Conservation (phyloP, 2,888 invertebrate genomes). For the Lithophane leautieri region DNA sequence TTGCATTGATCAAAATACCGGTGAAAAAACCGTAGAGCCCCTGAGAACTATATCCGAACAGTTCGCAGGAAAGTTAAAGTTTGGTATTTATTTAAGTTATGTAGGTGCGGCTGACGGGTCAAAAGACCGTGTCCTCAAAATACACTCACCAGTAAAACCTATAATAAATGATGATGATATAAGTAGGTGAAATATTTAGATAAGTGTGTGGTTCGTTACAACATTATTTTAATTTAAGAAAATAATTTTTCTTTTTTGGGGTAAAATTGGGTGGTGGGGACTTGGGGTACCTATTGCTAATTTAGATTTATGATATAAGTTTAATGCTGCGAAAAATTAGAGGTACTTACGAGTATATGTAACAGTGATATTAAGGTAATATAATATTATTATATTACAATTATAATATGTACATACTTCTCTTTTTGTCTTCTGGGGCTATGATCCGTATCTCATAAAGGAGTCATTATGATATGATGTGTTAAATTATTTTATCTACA, state of each 20-base stretch:
- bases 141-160: conserved; percentile 74
- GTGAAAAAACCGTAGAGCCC: conserved; percentile 94
- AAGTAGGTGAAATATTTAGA: conserved; percentile 76
- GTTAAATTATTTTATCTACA: conserved; percentile 5
- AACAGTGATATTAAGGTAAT: conserved; percentile 14
- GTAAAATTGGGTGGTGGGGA: conserved; percentile 35
- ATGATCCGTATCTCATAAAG: conserved; percentile 61
- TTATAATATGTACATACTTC: conserved; percentile 8
- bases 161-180: conserved; percentile 77
- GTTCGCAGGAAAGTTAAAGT: conserved; percentile 94
- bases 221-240: conserved; percentile 36
- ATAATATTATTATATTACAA: not conserved
- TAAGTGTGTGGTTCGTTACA: conserved; percentile 20
- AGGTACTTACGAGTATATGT: not conserved
- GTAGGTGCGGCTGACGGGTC: conserved; percentile 79
- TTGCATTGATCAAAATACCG: conserved; percentile 97
- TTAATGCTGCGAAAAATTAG: conserved; percentile 6
- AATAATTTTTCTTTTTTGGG: conserved; percentile 49
- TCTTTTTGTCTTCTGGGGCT: conserved; percentile 34
- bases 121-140: conserved; percentile 72
- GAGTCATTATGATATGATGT: conserved; percentile 18
- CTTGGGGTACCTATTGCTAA: conserved; percentile 34
- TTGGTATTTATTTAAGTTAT: conserved; percentile 94
- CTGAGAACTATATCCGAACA: conserved; percentile 93
- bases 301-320: conserved; percentile 38